Evolutionary conservation across 2,888 invertebrate genomes (phyloP).

Genomic region (Lapara coniferarum): DNA sequence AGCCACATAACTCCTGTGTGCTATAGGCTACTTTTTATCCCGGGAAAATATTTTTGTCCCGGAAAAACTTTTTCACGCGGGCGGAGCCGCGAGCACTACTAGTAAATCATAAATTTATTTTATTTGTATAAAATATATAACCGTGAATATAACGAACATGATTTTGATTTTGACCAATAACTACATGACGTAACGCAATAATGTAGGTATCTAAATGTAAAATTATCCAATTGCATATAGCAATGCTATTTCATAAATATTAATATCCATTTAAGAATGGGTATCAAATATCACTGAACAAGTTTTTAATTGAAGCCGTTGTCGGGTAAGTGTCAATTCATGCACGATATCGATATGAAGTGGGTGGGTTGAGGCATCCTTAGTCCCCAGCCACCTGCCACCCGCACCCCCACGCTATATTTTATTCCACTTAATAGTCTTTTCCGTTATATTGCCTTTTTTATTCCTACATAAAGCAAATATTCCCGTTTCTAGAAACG

Average conservation of each 20-base stretch:
- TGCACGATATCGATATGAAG: slow-evolving; percentile 34
- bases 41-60: too few relatives aligned
- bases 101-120: too few relatives aligned
- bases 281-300: neutral
- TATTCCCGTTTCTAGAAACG: slow-evolving; percentile 77
- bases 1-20: too few relatives aligned
- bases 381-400: slow-evolving; percentile 75
- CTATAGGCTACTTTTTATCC: too few relatives aligned
- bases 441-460: slow-evolving; percentile 82
- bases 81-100: too few relatives aligned
- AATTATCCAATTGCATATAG: too few relatives aligned
- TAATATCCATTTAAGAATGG: neutral
- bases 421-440: slow-evolving; percentile 83
- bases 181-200: too few relatives aligned
- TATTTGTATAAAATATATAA: too few relatives aligned
- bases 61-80: too few relatives aligned
- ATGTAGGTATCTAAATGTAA: too few relatives aligned
- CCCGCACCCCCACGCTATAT: slow-evolving; percentile 82
- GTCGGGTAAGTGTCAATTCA: slow-evolving; percentile 23
- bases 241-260: neutral
- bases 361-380: slow-evolving; percentile 50
- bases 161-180: too few relatives aligned
- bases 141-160: too few relatives aligned
- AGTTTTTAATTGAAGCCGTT: neutral
- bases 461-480: slow-evolving; percentile 80